Conservation (phyloP, 2,888 invertebrate species). For the Poecilobothrus nobilitatus region DNA sequence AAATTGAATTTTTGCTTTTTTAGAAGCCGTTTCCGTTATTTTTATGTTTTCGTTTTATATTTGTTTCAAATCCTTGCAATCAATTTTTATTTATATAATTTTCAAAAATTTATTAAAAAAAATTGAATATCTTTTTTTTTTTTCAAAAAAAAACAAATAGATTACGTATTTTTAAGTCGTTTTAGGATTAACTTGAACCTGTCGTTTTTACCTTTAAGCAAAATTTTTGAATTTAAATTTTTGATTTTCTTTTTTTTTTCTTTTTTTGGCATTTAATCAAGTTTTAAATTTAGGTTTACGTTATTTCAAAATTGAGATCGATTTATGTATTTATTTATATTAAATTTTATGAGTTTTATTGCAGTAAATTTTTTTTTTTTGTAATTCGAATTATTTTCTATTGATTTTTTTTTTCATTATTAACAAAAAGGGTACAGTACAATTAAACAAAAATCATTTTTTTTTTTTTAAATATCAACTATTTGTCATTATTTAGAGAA, state of each 20-base stretch:
- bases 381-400: no score
- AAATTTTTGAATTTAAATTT: not conserved
- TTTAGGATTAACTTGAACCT: not conserved
- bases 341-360: no score
- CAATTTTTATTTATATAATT: not conserved
- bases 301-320: no score
- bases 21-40: not conserved
- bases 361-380: no score
- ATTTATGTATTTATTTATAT: no score
- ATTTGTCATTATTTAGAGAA: no score
- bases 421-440: no score
- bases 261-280: not conserved
- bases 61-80: not conserved
- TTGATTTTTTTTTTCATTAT: no score
- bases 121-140: not conserved
- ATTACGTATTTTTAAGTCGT: not conserved
- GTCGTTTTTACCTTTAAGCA: not conserved
- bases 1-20: not conserved
- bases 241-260: not conserved
- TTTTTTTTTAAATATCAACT: no score
- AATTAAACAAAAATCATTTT: no score
- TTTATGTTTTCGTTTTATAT: not conserved
- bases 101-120: not conserved
- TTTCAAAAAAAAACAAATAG: no score
- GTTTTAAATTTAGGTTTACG: no score